These are phyloP conservation scores for Papilio xuthus DNA, from an alignment of 1,140 invertebrate species.

Conservation along the genomic window DNA sequence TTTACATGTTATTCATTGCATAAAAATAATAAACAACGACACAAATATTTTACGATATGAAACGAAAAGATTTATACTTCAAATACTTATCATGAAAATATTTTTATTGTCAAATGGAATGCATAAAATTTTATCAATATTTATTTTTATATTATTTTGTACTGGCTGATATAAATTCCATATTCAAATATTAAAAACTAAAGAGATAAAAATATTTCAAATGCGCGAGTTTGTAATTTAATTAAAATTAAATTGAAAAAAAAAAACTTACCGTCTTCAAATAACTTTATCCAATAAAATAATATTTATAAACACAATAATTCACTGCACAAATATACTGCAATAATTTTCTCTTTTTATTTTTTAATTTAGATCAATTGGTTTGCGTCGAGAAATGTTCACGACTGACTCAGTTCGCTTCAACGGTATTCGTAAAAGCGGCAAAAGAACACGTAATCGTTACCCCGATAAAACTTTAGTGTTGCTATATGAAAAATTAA, in stretches of 20 bases:
- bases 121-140: constrained; percentile 17
- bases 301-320: neutral
- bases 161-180: neutral
- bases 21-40: neutral
- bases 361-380: constrained; percentile 32
- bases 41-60: neutral
- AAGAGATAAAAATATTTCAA: neutral
- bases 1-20: neutral
- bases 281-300: neutral
- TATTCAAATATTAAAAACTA: neutral
- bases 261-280: neutral
- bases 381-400: constrained; percentile 17
- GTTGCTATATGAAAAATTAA: constrained; percentile 48
- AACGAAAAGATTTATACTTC: neutral
- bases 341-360: neutral
- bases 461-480: constrained; percentile 40
- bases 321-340: neutral
- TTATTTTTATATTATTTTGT: neutral
- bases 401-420: constrained; percentile 43
- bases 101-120: neutral
- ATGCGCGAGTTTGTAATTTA: neutral
- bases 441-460: constrained; percentile 47
- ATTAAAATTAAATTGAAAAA: neutral
- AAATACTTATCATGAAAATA: neutral
- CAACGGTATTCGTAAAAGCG: constrained; percentile 46